Evolutionary conservation across 2,113 vertebrate genomes (phyloP), one percentile per base, ranked within the genome.

Genomic region (Anarrhichthys ocellatus): DNA sequence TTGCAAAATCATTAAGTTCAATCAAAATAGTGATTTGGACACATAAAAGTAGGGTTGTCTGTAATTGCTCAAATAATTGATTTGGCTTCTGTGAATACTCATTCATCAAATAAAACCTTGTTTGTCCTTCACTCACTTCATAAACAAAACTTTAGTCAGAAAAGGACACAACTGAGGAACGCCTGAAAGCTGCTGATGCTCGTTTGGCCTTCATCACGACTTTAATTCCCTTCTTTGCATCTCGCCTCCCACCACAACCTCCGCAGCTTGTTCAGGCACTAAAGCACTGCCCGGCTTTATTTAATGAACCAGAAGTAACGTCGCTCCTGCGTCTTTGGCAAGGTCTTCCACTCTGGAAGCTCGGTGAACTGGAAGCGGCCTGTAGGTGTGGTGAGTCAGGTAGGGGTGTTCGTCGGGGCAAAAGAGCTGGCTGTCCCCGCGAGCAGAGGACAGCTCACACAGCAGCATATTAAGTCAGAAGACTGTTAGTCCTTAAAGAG

Each of bases 311-410:
- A 84, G 89, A 88, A 85, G 50, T 93, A 92, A 94, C 29, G 59
- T 71, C 58, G 83, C 77, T 90, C 83, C 83, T 82, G 85, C 82
- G 52, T 92, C 85, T 94, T 91, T 88, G 94, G 93, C 95, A 95
- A 94, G 93, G 94, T 95, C 89, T 76, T 91, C 71, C 81, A 68
- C 14, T 81, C 84, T 90, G 81, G 73, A 92, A 91, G 90, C 91
- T 91, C 91, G 76, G 11, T 95, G 95, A 95, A 91, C 93, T 94
- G 90, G 92, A 93, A 95, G 92, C 20, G 84, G 91, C 95, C 94
- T 90, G 89, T 91, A 93, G 94, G 92, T 94, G 91, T 80, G 59
- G 91, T 95, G 95, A 95, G 93, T 95, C 94, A 95, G 94, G 94
- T 95, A 91, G 58, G 85, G 70, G 70, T 80, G 89, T 77, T 92